A percentile compares a stretch with the other conserved stretches of the same genome.
These are phyloP conservation scores for Gerris buenoi DNA, from an alignment of 1,140 invertebrate species.

Conservation along the genomic window DNA sequence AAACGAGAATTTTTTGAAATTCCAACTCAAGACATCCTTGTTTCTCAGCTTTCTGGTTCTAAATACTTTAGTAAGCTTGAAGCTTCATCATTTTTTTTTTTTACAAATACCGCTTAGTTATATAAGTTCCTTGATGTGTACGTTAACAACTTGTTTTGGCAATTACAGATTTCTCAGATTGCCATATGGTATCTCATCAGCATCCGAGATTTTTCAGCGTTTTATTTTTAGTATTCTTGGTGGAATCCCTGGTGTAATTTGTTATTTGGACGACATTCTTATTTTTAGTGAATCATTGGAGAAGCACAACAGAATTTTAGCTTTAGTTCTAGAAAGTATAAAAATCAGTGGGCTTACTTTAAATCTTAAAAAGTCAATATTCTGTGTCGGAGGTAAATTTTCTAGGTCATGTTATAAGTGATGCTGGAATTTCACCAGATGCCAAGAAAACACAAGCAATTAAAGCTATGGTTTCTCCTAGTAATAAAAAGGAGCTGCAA, in stretches of 20 bases:
- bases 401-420: not conserved
- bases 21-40: not conserved
- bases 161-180: slow-evolving; percentile 26
- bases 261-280: slow-evolving; percentile 28
- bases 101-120: not conserved
- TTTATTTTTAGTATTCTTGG: slow-evolving; percentile 13
- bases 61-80: not conserved
- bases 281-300: slow-evolving; percentile 17
- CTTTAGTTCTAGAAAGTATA: slow-evolving; percentile 24
- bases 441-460: not conserved
- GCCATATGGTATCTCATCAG: slow-evolving; percentile 25
- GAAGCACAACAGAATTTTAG: slow-evolving; percentile 22
- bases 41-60: not conserved
- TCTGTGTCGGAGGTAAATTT: not conserved
- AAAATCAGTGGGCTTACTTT: slow-evolving; percentile 14
- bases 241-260: slow-evolving; percentile 17
- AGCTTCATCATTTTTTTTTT: not conserved
- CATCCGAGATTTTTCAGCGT: not conserved
- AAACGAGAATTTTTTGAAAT: not conserved
- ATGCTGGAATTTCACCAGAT: not conserved
- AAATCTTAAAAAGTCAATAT: not conserved
- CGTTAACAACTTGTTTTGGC: slow-evolving; percentile 24
- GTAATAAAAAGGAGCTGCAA: too few relatives aligned
- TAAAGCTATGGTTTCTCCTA: not conserved
- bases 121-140: slow-evolving; percentile 18